Evolutionary conservation across 2,888 invertebrate genomes (phyloP), one percentile per base, ranked within the genome.

Genomic region (Hermaeophaga mercurialis): DNA sequence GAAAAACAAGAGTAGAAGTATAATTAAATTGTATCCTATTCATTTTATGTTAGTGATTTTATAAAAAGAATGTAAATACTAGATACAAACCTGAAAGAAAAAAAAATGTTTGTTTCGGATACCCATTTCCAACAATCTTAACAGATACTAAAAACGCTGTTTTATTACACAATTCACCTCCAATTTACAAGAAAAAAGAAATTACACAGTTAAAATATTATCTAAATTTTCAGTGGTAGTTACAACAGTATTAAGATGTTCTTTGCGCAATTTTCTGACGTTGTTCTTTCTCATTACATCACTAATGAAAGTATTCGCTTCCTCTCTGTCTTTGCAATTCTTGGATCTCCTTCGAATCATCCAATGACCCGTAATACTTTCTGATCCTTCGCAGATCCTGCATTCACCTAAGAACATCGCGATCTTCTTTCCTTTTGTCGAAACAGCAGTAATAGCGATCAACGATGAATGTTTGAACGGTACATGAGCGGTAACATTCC

Each of bases 351-450:
- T 61, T 14, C 69, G 67, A 8, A 74, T 45, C 54, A 75, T 53
- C 76, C 77, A 77, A 22, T 71, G 66, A 6, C 77, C 77, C 2
- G 70, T 65, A 14, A 76, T 68, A 3, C 68, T 68, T 54, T 74
- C 73, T n/a, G 60, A 59, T 3, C 69, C 69, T 11, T 71, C 68
- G 54, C 76, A 77, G 7, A 70, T 62, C 46, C 72, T 67, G 58
- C 76, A 77, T 64, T 77, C 75, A n/a, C 76, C 77, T 73, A 48
- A 17, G 31, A 56, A 56, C 19, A 68, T 64, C 0, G 72, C 73
- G 1, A 73, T 56, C 31, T 69, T 64, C 54, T 70, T 70, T 17
- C 62, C 64, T 24, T 66, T 66, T 7, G 54, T 47, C 15, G 72
- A 64, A 1, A 66, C 58, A 0, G 69, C 73, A 9, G 63, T 68